Evolutionary conservation across 2,797 vertebrate genomes (phyloP).

Genomic region (Myripristis murdjan): DNA sequence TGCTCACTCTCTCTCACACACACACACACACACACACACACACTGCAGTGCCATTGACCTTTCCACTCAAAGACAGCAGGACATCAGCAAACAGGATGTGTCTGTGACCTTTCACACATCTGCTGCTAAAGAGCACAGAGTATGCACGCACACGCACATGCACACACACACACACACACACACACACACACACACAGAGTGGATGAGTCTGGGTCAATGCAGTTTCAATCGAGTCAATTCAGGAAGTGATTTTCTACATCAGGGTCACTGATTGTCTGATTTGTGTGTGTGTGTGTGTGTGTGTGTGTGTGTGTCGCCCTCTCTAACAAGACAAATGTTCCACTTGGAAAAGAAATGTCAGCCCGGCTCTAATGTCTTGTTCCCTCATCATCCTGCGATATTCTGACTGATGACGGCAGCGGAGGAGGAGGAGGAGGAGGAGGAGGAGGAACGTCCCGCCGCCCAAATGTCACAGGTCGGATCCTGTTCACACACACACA

Average conservation of each 20-base stretch:
- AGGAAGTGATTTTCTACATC: slow-evolving; percentile 1
- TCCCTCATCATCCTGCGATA: neutral
- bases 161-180: slow-evolving; percentile 17
- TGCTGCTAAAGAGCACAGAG: slow-evolving; percentile 53
- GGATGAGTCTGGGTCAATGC: neutral
- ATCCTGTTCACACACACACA: no score
- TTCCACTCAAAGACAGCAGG: slow-evolving; percentile 70
- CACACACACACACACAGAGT: neutral
- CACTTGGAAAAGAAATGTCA: neutral
- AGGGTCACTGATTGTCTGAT: slow-evolving; percentile 1
- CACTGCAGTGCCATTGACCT: slow-evolving; percentile 67
- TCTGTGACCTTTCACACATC: slow-evolving; percentile 80
- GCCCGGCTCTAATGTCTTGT: neutral
- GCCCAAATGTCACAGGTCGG: no score
- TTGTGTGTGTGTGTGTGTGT: neutral
- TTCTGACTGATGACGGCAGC: no score
- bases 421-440: no score
- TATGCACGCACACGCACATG: slow-evolving; percentile 34
- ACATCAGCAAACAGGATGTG: slow-evolving; percentile 77
- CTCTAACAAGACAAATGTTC: slow-evolving; percentile 2
- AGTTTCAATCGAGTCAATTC: neutral
- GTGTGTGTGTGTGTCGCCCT: neutral
- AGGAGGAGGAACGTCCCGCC: no score
- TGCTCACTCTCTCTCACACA: slow-evolving; percentile 1
- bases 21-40: slow-evolving; percentile 30